Percentiles rank a stretch among this genome's conserved stretches.
Evolutionary conservation across 2,888 invertebrate species (phyloP).

Genomic region (Rhimphoctona megacephalus): DNA sequence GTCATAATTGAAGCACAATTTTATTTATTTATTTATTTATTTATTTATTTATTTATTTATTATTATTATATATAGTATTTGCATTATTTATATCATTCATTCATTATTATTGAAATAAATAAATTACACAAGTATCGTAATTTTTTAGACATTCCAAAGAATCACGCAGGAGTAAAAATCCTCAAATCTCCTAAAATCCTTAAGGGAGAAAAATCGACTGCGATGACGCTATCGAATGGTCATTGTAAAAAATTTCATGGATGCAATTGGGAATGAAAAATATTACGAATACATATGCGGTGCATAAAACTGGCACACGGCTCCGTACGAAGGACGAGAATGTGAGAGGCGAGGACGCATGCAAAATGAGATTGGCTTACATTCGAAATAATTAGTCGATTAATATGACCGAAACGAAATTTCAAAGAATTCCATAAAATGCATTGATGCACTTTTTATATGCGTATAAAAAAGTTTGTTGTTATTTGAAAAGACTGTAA

Average conservation of each 20-base stretch:
- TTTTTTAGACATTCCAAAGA: no score
- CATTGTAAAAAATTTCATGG: constrained; percentile 24
- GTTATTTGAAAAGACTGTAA: neutral
- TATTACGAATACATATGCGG: constrained; percentile 2
- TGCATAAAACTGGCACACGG: constrained; percentile 42
- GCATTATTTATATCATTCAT: no score
- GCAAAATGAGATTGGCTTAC: constrained; percentile 16
- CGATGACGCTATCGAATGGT: neutral
- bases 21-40: no score
- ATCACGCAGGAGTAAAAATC: no score
- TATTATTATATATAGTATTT: no score
- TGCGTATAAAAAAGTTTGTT: neutral
- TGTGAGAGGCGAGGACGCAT: constrained; percentile 11
- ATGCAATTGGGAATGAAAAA: constrained; percentile 24
- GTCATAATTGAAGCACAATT: no score
- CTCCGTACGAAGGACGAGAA: constrained; percentile 39
- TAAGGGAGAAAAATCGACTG: neutral
- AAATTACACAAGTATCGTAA: no score
- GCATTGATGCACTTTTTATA: constrained; percentile 13
- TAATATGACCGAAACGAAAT: constrained; percentile 40
- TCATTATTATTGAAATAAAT: no score
- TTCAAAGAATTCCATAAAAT: neutral
- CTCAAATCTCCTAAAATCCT: no score
- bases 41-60: no score
- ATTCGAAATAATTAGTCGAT: constrained; percentile 39